Conservation (phyloP, 2,797 vertebrate genomes). For the Pseudopleuronectes americanus region DNA sequence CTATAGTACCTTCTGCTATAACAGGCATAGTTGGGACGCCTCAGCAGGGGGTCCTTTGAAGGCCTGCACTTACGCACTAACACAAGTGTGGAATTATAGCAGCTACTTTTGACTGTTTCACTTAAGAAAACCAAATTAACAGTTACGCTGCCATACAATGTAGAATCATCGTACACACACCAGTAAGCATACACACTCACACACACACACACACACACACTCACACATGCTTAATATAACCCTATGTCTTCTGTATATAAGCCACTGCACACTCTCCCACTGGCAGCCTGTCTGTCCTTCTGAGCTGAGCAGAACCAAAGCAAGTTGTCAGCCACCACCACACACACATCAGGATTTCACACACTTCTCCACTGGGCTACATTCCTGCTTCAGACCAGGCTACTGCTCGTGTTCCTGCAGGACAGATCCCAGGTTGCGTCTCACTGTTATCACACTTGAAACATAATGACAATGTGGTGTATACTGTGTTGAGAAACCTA, state of each 20-base stretch:
- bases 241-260: conserved; percentile 53
- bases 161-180: conserved; percentile 56
- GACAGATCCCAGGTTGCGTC: conserved; percentile 48
- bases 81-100: conserved; percentile 70
- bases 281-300: conserved; percentile 26
- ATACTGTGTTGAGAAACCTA: conserved; percentile 64
- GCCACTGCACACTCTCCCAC: conserved; percentile 22
- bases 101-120: conserved; percentile 70
- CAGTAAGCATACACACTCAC: conserved; percentile 34
- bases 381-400: conserved; percentile 47
- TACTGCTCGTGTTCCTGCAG: conserved; percentile 41
- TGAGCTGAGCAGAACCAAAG: conserved; percentile 54
- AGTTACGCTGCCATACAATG: conserved; percentile 70
- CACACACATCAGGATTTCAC: conserved; percentile 31
- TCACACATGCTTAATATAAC: conserved; percentile 43
- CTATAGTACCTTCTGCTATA: conserved; percentile 69
- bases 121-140: conserved; percentile 72
- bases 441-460: conserved; percentile 46
- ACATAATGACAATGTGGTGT: conserved; percentile 46
- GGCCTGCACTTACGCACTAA: conserved; percentile 64
- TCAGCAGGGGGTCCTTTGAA: conserved; percentile 63
- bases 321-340: conserved; percentile 32
- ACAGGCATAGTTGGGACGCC: conserved; percentile 62
- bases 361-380: conserved; percentile 43
- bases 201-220: conserved; percentile 18